Evolutionary conservation across 1,140 invertebrate species (phyloP), one percentile per base, ranked within the genome.

Genomic region (Ganaspis sp.): DNA sequence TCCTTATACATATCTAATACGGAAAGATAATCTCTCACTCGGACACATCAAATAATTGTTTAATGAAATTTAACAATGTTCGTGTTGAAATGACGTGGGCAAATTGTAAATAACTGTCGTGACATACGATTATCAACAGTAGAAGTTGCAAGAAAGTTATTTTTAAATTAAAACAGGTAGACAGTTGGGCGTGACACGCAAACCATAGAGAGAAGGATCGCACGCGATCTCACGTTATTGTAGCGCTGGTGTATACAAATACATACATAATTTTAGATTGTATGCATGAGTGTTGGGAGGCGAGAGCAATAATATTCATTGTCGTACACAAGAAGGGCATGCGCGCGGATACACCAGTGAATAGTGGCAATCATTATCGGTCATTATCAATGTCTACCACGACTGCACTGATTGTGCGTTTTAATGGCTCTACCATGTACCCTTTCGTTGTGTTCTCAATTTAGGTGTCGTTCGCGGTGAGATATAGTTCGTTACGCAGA

Each of bases 341-440:
- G 58, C 74, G 64, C 79, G 77, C 58, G 74, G 77, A 80, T 83
- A 80, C 79, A 83, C 77, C 77, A 74, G 77, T 76, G 58, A 29
- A 64, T 64, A 64, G 58, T 79, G 77, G 76, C 77, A 81, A 81
- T 83, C 79, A 81, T 79, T 80, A 83, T 79, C 82, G 76, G 82
- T 85, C 81, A 88, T 87, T 87, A 88, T 89, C 85, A 85, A 89
- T 88, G 87, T 90, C 89, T 85, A 83, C 85, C 87, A 85, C 85
- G 85, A 84, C 85, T 88, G 86, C 87, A 87, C 83, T 90, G 88
- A 90, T 90, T 90, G 86, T 86, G 86, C 88, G 84, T 89, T 89
- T 88, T 88, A 88, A 87, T 85, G 83, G 89, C 89, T 90, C 87
- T 83, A 83, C 85, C 87, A 84, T 81, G 83, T 76, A 80, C 70